phyloP scores from a whole-genome alignment of 2,113 vertebrate species.

The Panthera tigris region DNA sequence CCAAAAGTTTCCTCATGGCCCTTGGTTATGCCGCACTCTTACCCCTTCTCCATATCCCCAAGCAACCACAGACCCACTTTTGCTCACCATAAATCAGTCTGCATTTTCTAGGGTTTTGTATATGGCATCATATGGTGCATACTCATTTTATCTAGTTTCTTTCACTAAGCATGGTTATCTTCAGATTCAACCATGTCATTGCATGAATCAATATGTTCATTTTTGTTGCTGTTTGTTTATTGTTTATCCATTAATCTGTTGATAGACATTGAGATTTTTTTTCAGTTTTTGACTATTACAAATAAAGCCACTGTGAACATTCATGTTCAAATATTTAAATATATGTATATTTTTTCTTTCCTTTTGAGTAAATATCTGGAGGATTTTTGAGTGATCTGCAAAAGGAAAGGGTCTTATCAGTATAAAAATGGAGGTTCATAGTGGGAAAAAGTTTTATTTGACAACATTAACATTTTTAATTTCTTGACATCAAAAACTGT shows the following conservation, averaged over 20 bases:
- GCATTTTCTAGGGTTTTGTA: neutral
- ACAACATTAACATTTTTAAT: neutral
- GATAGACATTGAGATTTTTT: neutral
- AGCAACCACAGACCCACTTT: neutral
- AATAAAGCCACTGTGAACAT: neutral
- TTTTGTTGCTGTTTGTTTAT: slow-evolving; percentile 15
- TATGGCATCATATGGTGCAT: neutral
- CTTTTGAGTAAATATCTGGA: neutral
- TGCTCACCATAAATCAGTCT: neutral
- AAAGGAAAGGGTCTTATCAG: neutral
- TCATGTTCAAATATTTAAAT: slow-evolving; percentile 33
- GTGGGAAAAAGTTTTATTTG: neutral
- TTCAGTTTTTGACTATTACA: neutral
- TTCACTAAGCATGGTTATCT: neutral
- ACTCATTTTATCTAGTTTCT: neutral
- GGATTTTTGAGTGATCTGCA: neutral
- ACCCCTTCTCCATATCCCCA: neutral
- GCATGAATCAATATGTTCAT: neutral
- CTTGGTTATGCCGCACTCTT: no score
- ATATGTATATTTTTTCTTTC: neutral
- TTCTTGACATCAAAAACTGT: neutral
- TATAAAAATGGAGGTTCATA: neutral
- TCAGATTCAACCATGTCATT: neutral
- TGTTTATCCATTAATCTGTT: neutral
- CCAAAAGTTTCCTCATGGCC: neutral